These are phyloP conservation scores for Uropetala carovei DNA, from an alignment of 2,888 invertebrate species.

Conservation along the genomic window DNA sequence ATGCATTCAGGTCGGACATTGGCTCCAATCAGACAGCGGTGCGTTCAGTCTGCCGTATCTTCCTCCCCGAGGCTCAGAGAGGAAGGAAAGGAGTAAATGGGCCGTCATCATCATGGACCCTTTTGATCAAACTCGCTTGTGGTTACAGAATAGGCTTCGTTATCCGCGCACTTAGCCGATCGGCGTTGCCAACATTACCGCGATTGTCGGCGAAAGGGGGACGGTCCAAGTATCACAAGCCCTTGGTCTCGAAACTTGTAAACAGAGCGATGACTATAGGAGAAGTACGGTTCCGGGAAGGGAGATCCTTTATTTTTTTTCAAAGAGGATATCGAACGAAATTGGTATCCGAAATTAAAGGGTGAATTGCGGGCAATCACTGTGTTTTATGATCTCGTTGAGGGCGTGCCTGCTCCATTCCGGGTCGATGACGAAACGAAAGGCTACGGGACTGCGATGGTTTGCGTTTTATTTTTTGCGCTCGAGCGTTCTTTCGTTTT, in stretches of 20 bases:
- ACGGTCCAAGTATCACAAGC: background rate
- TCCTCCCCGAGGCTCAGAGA: background rate
- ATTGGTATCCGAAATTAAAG: conserved; percentile 7
- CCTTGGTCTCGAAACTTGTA: conserved; percentile 6
- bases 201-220: background rate
- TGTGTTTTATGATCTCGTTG: background rate
- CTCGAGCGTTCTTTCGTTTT: background rate
- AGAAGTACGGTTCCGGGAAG: background rate
- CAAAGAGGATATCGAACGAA: background rate
- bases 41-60: background rate
- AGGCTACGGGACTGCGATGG: background rate
- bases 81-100: background rate
- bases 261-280: background rate
- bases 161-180: conserved; percentile 29
- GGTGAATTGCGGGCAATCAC: background rate
- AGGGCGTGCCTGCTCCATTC: conserved; percentile 18
- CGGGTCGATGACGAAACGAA: background rate
- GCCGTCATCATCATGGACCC: conserved; percentile 21
- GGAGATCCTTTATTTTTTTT: background rate
- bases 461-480: background rate
- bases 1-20: conserved; percentile 35
- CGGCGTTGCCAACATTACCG: background rate
- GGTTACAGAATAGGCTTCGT: conserved; percentile 23
- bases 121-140: conserved; percentile 28
- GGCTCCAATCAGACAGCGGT: conserved; percentile 15